These are phyloP conservation scores for Loriculus beryllinus DNA, from an alignment of 2,797 vertebrate genomes.

Conservation along the genomic window DNA sequence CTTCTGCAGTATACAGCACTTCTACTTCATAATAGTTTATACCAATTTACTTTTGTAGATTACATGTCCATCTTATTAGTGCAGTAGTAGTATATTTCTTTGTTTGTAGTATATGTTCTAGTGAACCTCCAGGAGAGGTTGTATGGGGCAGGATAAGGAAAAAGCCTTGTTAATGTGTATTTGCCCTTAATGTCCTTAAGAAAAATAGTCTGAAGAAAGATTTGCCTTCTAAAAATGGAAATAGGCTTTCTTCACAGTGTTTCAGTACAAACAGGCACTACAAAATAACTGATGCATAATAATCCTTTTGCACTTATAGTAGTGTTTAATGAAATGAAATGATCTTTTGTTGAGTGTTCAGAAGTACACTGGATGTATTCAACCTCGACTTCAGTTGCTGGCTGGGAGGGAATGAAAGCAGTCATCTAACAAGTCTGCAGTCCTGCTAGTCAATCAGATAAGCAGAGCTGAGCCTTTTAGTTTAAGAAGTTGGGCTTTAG, in stretches of 20 bases:
- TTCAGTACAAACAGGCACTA: background rate
- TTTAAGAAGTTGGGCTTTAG: background rate
- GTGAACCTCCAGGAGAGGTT: background rate
- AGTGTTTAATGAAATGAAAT: background rate
- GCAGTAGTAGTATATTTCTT: background rate
- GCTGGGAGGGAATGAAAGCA: background rate
- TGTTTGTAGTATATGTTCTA: conserved; percentile 18
- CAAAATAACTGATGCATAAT: background rate
- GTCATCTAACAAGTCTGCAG: background rate
- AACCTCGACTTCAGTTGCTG: background rate
- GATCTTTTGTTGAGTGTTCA: background rate
- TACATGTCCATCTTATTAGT: conserved; percentile 63
- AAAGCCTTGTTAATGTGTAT: background rate
- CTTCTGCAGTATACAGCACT: conserved; percentile 56
- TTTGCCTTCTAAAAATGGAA: background rate
- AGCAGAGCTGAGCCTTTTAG: background rate
- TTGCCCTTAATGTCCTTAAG: background rate
- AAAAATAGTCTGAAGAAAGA: background rate
- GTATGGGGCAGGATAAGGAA: background rate
- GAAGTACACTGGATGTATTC: background rate
- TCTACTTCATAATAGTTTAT: conserved; percentile 46
- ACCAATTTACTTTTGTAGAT: conserved; percentile 71
- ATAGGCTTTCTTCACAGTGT: background rate
- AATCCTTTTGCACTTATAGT: background rate
- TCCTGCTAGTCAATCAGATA: background rate